Percentiles rank a stretch among this genome's conserved stretches.
phyloP scores from a whole-genome alignment of 2,888 invertebrate genomes.

The Tyria jacobaeae region DNA sequence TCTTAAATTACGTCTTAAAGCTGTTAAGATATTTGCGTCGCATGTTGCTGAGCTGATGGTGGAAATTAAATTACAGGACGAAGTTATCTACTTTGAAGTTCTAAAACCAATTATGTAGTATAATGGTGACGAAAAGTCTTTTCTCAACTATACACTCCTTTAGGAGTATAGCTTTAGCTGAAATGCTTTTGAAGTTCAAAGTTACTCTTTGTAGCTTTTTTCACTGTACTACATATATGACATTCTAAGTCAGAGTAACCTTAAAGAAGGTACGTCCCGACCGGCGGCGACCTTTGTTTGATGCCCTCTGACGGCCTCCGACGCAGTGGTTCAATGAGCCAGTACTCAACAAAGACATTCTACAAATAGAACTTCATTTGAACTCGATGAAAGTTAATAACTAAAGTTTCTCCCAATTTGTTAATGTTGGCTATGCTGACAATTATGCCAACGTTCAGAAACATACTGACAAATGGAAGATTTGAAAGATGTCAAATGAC shows the following conservation, averaged over 20 bases:
- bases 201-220: neutral
- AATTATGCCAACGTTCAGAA: neutral
- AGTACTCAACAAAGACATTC: conserved; percentile 1
- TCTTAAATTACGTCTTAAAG: too few relatives aligned
- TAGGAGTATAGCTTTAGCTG: neutral
- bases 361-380: neutral
- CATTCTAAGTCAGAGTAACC: conserved; percentile 23
- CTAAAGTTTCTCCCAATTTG: neutral
- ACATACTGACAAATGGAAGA: neutral
- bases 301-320: conserved; percentile 14
- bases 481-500: too few relatives aligned
- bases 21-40: too few relatives aligned
- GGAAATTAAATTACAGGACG: too few relatives aligned
- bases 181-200: neutral
- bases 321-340: conserved; percentile 23
- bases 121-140: neutral
- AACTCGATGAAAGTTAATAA: neutral
- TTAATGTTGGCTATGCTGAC: neutral
- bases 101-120: too few relatives aligned
- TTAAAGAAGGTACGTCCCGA: conserved; percentile 47
- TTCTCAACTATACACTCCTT: neutral
- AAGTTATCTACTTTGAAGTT: too few relatives aligned
- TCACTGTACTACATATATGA: conserved; percentile 9
- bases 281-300: conserved; percentile 70
- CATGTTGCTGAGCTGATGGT: too few relatives aligned